phyloP scores from a whole-genome alignment of 2,113 vertebrate species.

The Saccopteryx leptura region DNA sequence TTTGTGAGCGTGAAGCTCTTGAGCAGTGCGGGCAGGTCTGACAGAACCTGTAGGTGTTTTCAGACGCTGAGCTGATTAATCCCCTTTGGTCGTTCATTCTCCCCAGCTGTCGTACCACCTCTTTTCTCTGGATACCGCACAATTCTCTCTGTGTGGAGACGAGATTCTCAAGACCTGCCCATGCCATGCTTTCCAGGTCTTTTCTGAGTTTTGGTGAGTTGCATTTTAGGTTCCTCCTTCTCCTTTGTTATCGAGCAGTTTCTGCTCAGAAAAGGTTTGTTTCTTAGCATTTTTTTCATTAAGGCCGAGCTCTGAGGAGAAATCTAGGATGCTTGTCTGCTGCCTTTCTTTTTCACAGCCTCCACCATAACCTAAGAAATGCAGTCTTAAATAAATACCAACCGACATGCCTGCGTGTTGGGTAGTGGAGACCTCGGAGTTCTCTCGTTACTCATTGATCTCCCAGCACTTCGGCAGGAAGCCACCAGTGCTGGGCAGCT shows the following conservation, averaged over 20 bases:
- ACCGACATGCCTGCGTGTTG: background rate
- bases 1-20: constrained; percentile 80
- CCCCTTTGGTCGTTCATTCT: constrained; percentile 59
- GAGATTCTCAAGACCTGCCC: background rate
- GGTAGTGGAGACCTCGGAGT: background rate
- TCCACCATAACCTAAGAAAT: background rate
- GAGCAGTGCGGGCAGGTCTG: constrained; percentile 71
- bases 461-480: background rate
- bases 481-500: background rate
- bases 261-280: background rate
- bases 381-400: background rate
- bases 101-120: background rate
- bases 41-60: constrained; percentile 80
- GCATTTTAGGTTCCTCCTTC: background rate
- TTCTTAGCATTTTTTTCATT: background rate
- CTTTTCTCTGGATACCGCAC: constrained; percentile 6
- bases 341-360: background rate
- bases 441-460: constrained; percentile 29
- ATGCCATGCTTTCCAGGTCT: background rate
- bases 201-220: constrained; percentile 39
- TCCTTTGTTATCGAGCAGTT: background rate
- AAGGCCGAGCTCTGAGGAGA: background rate
- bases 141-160: background rate
- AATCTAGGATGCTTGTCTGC: background rate
- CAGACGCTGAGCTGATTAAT: constrained; percentile 79